phyloP scores from a whole-genome alignment of 2,113 vertebrate species.

The Shinisaurus crocodilurus region DNA sequence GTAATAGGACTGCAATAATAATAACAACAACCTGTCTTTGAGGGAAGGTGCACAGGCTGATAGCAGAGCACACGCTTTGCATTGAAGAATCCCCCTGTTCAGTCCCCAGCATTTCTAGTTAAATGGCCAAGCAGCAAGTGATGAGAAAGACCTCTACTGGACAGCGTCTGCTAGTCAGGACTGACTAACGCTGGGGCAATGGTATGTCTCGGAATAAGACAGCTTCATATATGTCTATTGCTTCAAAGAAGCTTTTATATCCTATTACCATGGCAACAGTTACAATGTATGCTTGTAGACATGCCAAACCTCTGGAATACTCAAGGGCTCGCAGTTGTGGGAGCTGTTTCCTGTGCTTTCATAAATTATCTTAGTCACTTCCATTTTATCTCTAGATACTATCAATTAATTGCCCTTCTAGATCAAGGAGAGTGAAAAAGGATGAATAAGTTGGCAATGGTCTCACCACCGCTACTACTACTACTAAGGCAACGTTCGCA shows the following conservation, averaged over 20 bases:
- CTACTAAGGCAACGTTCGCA: accelerated
- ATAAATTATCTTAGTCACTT: conserved; percentile 9
- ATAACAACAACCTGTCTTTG: not conserved
- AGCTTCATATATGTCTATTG: not conserved
- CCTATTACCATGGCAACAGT: not conserved
- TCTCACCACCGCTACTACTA: not conserved
- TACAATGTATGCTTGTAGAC: not conserved
- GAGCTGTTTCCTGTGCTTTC: not conserved
- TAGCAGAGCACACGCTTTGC: not conserved
- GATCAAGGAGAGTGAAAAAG: conserved; percentile 25
- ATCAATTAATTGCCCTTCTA: not conserved
- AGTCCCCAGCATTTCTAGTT: not conserved
- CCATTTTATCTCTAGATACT: not conserved
- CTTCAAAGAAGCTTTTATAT: not conserved
- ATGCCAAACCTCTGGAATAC: conserved; percentile 20
- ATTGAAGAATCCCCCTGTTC: not conserved
- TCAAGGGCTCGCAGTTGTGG: conserved; percentile 3
- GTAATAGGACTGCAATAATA: not conserved
- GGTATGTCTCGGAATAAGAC: not conserved
- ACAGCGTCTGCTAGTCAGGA: not conserved
- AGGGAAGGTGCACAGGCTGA: not conserved
- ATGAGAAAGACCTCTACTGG: not conserved
- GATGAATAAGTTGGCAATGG: not conserved
- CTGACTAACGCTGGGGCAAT: not conserved
- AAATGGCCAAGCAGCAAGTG: not conserved